Evolutionary conservation across 2,888 invertebrate species (phyloP).

Genomic region (Plebejus argus): DNA sequence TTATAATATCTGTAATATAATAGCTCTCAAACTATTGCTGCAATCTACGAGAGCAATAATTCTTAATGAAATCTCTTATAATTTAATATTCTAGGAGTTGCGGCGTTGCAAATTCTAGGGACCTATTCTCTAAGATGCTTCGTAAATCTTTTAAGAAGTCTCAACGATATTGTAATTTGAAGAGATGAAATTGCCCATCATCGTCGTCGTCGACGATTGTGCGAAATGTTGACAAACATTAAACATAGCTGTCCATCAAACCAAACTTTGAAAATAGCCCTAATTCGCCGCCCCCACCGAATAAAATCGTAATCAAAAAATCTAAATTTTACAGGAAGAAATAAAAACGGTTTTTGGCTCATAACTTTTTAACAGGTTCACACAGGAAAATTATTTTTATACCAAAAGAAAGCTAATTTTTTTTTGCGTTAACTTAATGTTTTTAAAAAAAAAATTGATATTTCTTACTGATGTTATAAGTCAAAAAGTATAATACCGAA

Average conservation of each 20-base stretch:
- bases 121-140: slow-evolving; percentile 2
- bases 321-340: too few relatives aligned
- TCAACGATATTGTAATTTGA: not conserved
- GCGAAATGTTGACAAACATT: not conserved
- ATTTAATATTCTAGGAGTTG: slow-evolving; percentile 17
- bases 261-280: not conserved
- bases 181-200: not conserved
- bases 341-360: too few relatives aligned
- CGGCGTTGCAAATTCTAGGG: slow-evolving; percentile 11
- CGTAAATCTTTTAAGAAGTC: not conserved
- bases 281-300: too few relatives aligned
- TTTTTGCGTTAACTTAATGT: too few relatives aligned
- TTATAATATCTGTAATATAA: slow-evolving; percentile 5
- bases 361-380: too few relatives aligned
- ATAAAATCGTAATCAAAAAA: too few relatives aligned
- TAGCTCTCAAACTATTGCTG: not conserved
- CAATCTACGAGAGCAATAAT: slow-evolving; percentile 28
- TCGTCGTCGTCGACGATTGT: not conserved
- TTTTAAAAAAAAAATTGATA: too few relatives aligned
- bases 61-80: slow-evolving; percentile 26
- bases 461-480: too few relatives aligned
- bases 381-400: too few relatives aligned
- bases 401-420: too few relatives aligned
- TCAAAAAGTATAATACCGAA: too few relatives aligned
- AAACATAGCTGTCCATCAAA: not conserved